A percentile compares a stretch with the other conserved stretches of the same genome.
Conservation (phyloP, 2,113 vertebrate genomes). For the Megaceryle maxima region DNA sequence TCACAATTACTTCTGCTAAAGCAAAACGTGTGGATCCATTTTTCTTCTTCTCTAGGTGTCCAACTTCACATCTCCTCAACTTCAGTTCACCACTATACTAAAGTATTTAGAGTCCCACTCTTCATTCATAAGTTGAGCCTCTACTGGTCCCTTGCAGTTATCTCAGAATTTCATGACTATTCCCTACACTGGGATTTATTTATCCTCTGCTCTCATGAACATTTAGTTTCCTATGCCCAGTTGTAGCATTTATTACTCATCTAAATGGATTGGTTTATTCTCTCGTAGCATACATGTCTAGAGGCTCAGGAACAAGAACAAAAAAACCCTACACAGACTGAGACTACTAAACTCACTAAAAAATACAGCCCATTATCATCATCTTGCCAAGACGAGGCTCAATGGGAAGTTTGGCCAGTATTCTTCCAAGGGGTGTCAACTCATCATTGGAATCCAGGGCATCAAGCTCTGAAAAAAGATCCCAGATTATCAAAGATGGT, state of each 20-base stretch:
- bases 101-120: neutral
- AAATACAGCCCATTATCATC: slow-evolving; percentile 99
- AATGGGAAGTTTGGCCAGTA: slow-evolving; percentile 92
- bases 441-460: slow-evolving; percentile 92
- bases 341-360: slow-evolving; percentile 81
- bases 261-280: neutral
- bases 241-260: neutral
- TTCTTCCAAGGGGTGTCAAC: slow-evolving; percentile 91
- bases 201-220: neutral
- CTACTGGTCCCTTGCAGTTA: neutral
- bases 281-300: neutral
- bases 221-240: neutral
- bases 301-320: neutral
- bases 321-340: neutral
- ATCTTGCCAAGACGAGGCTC: slow-evolving; percentile 96
- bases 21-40: neutral
- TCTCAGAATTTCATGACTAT: neutral
- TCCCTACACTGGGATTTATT: neutral
- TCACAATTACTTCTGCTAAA: neutral
- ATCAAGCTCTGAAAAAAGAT: slow-evolving; percentile 85
- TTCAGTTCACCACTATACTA: neutral
- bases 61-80: neutral
- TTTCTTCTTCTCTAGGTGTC: neutral
- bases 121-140: neutral
- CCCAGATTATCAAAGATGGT: neutral